A percentile compares a stretch with the other conserved stretches of the same genome.
Conservation (phyloP, 2,113 vertebrate genomes). For the Craseonycteris thonglongyai region DNA sequence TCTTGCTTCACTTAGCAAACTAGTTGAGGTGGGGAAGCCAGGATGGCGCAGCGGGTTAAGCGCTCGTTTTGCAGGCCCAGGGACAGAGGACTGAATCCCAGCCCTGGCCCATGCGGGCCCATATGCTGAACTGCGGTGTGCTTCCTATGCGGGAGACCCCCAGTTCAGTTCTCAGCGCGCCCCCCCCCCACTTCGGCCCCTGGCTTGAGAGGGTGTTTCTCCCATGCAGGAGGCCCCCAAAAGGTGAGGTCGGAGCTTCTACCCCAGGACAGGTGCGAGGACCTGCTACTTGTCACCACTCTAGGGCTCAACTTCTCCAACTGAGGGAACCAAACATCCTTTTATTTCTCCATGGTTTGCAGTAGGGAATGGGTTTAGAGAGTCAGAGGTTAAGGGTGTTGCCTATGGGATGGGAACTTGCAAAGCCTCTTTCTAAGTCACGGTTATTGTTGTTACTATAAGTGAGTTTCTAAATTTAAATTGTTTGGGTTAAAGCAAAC, state of each 20-base stretch:
- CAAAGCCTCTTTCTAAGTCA: not conserved
- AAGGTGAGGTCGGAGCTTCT: not conserved
- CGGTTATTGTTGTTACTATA: not conserved
- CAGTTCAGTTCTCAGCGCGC: too few species aligned
- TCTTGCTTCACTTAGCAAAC: not conserved
- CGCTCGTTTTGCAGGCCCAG: too few species aligned
- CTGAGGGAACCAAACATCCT: not conserved
- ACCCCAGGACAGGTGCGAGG: rapidly evolving
- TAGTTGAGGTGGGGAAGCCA: not conserved
- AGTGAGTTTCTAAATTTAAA: not conserved
- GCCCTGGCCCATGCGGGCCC: too few species aligned
- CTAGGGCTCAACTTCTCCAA: not conserved
- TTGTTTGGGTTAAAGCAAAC: not conserved
- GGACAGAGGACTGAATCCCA: too few species aligned
- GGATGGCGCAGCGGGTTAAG: too few species aligned
- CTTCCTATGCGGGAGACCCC: too few species aligned
- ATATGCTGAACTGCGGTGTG: too few species aligned
- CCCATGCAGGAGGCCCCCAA: too few species aligned
- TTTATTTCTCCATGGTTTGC: not conserved
- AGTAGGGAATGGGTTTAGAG: not conserved
- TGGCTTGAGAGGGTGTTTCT: too few species aligned
- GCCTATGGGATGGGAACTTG: not conserved
- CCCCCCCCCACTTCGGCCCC: too few species aligned
- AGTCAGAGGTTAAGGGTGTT: not conserved
- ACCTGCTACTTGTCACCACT: too few species aligned